A percentile compares a stretch with the other conserved stretches of the same genome.
Conservation (phyloP, 1,140 invertebrate genomes). For the Lepidurus apus region DNA sequence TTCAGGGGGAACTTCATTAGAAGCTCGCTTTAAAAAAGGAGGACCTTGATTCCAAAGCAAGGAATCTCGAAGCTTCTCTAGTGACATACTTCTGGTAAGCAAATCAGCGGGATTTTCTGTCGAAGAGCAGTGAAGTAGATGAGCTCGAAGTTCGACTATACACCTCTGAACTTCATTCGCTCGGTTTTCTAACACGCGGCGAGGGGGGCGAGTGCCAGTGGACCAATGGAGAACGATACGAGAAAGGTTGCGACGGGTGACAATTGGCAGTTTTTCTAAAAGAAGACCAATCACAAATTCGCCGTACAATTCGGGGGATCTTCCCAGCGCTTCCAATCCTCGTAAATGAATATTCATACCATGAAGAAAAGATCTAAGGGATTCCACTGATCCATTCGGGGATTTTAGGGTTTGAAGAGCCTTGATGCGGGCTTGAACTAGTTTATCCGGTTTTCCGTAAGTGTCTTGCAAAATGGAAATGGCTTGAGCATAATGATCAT, state of each 20-base stretch:
- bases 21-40: background rate
- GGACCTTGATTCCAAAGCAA: background rate
- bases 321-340: background rate
- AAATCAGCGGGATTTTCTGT: constrained; percentile 11
- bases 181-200: no score
- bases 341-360: background rate
- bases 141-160: no score
- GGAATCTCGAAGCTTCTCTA: constrained; percentile 18
- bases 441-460: background rate
- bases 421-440: background rate
- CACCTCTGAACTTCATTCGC: no score
- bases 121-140: background rate
- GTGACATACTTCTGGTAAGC: background rate
- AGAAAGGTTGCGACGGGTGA: background rate
- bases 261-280: background rate
- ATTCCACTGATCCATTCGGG: background rate
- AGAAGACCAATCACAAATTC: background rate
- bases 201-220: background rate
- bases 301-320: background rate
- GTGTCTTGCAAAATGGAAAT: background rate
- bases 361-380: background rate
- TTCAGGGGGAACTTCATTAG: background rate
- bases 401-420: background rate
- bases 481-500: background rate
- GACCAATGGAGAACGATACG: background rate